Base-by-base conservation (phyloP, 2,113 vertebrate species). In the Brachypodius melanocephalos region DNA sequence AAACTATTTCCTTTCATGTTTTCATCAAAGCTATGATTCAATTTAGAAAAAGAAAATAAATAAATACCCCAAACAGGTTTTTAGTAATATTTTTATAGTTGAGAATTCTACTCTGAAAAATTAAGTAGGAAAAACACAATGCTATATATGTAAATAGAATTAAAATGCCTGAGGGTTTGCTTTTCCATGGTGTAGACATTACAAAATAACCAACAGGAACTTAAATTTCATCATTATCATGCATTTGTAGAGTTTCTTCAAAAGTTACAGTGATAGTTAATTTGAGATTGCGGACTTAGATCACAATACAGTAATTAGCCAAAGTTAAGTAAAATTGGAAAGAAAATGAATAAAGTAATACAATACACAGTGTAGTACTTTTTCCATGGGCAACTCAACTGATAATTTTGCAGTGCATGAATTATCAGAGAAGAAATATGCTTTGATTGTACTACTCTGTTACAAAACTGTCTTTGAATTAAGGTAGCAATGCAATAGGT, bases 261-360 rank as follows among this genome's bases (percentile, higher is more conserved):
- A 82, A 96, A 96, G 91, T 96, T 91, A 91, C 45, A 22, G 57
- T 42, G 73, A 69, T 95, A 88, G 88, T 91, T 94, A 76, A 77
- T 78, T 71, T 88, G 65, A 89, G 89, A 89, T 68, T 69, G 26
- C 88, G 85, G 91, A 89, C 88, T 91, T 93, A 78, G 79, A 85
- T 94, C 89, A 84, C 78, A 95, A 89, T 72, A 81, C 48, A 91
- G 71, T 74, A 84, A 95, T 95, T 93, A 94, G 57, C 43, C 6
- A 57, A 93, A 96, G 93, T 90, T 84, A 51, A 93, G 76, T 54
- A 85, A 91, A 96, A 87, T 82, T 11, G 62, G 36, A 91, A 90
- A 96, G 90, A 96, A 94, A 96, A 91, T 66, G 1, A 96, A 92
- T 74, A 55, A 65, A 88, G 43, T 46, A 36, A 54, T 78, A 85